A percentile compares a stretch with the other conserved stretches of the same genome.
phyloP scores from a whole-genome alignment of 2,113 vertebrate species.

The Lathamus discolor region DNA sequence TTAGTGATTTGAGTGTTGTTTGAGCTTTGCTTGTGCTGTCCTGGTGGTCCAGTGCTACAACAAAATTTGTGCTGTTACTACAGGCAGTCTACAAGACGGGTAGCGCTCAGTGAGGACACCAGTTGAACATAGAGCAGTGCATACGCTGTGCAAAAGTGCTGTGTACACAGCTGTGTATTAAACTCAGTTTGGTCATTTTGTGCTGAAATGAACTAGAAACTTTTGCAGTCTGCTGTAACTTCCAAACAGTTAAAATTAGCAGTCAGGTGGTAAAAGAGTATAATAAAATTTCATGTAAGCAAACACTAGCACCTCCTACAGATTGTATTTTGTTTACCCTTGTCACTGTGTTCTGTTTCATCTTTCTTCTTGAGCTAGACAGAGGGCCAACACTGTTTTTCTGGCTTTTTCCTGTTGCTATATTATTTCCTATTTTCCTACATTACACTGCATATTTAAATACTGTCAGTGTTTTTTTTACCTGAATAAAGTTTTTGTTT shows the following conservation, averaged over 20 bases:
- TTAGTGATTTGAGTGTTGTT: background rate
- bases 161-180: background rate
- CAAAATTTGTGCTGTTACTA: background rate
- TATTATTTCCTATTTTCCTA: background rate
- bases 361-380: background rate
- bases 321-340: background rate
- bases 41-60: background rate
- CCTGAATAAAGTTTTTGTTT: background rate
- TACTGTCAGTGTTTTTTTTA: background rate
- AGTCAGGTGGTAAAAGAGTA: background rate
- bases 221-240: background rate
- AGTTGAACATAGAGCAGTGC: background rate
- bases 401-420: background rate
- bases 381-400: background rate
- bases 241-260: background rate
- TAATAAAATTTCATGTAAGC: background rate
- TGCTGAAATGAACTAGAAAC: background rate
- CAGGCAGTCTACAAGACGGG: background rate
- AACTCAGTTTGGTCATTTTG: background rate
- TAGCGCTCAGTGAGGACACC: background rate
- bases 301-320: background rate
- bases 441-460: background rate
- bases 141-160: fast-evolving
- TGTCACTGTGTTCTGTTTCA: background rate
- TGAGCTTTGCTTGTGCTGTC: background rate